Base-by-base conservation (phyloP, 2,113 vertebrate species). In the Campylorhamphus procurvoides region DNA sequence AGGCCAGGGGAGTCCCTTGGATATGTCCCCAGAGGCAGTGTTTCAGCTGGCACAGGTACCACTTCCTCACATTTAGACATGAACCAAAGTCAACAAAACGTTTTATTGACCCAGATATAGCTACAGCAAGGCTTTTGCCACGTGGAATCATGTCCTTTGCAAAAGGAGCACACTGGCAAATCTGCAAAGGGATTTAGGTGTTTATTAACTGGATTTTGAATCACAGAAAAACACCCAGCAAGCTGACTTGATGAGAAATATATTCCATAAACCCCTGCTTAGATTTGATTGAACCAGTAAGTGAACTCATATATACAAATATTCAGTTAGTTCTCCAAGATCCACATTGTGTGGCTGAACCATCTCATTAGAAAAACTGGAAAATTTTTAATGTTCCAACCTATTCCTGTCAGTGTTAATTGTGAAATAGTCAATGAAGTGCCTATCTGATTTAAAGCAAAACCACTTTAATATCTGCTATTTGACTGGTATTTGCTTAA, bases 131-230 rank as follows among this genome's bases (percentile, higher is more conserved):
- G 20, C 24, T 94, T 92, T 60, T 74, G 39, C 66, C 80, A 75
- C 0, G 0, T 77, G 55, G 71, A 56, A 81, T 67, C 2, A 0
- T 44, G 42, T 63, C 22, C 60, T 63, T 3, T 0, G 0, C 35
- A 59, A 47, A 50, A 49, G 16, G 23, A 39, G 74, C 37, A 50
- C 4, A 13, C 13, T 93, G 76, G 42, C 20, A 75, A 77, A 93
- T n/a, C 64, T 89, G 64, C 10, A 19, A 59, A 89, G 35, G 49
- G 58, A 31, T 76, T 90, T 5, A 66, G 49, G 42, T 80, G 25
- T 75, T 58, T 35, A 76, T 46, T 69, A 82, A 52, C 18, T 76
- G 40, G 83, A 64, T 74, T 89, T 80, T 84, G 39, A 89, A 59
- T 87, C 39, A 55, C 20, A 39, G 55, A 35, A 66, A 42, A 62